Conservation (phyloP, 2,113 vertebrate genomes). For the Laticauda colubrina region DNA sequence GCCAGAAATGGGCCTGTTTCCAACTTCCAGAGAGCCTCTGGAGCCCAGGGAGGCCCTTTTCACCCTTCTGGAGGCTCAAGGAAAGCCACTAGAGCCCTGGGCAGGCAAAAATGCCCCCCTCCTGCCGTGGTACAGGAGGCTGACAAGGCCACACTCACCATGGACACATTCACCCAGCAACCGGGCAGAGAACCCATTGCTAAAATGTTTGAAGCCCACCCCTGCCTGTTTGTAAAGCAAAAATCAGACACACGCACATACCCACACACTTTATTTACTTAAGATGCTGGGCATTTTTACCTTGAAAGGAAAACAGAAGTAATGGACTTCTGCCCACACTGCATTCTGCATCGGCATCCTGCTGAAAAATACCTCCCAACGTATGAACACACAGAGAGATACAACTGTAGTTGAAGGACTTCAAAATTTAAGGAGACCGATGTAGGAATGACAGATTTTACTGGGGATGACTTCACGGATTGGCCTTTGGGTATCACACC, state of each 20-base stretch:
- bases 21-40: no score
- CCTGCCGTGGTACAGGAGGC: no score
- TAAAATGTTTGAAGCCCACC: no score
- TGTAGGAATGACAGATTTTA: neutral
- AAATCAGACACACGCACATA: neutral
- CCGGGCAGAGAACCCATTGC: no score
- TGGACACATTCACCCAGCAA: no score
- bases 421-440: neutral
- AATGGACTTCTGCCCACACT: neutral
- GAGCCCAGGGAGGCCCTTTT: no score
- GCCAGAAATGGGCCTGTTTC: no score
- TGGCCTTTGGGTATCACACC: neutral
- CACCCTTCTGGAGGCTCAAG: no score
- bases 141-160: no score
- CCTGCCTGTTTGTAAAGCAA: neutral
- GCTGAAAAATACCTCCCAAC: neutral
- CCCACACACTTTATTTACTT: neutral
- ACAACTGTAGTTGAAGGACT: neutral
- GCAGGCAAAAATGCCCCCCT: no score
- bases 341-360: neutral
- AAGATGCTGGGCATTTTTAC: neutral
- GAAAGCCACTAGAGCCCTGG: no score
- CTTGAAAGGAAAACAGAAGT: neutral
- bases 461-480: neutral
- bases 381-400: neutral